phyloP scores from a whole-genome alignment of 2,113 vertebrate genomes.

The Lampris megalopsis region DNA sequence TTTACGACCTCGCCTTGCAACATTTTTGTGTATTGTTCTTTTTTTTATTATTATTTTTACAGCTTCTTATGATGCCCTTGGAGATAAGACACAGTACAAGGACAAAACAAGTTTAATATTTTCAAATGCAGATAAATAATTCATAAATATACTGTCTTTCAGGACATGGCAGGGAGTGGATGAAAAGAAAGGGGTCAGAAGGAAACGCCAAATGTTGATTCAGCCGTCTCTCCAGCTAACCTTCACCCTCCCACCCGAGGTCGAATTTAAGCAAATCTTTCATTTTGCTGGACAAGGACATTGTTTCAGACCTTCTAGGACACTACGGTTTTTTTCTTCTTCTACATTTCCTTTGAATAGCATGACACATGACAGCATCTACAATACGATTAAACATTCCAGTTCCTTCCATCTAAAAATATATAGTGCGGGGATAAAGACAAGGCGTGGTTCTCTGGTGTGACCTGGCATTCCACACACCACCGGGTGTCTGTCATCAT shows the following conservation, averaged over 20 bases:
- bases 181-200: conserved; percentile 73
- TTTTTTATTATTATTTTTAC: conserved; percentile 48
- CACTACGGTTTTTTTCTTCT: conserved; percentile 27
- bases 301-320: conserved; percentile 39
- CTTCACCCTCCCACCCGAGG: conserved; percentile 64
- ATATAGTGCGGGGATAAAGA: not conserved
- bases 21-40: conserved; percentile 31
- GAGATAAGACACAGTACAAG: conserved; percentile 81
- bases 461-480: not conserved
- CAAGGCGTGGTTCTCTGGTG: not conserved
- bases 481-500: conserved; percentile 26
- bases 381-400: not conserved
- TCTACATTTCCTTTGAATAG: conserved; percentile 18
- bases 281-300: conserved; percentile 57
- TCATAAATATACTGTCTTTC: conserved; percentile 81
- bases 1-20: conserved; percentile 45
- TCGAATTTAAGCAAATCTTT: conserved; percentile 73
- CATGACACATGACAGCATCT: not conserved
- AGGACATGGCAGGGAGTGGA: conserved; percentile 62
- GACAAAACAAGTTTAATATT: conserved; percentile 81
- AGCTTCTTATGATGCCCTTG: conserved; percentile 77
- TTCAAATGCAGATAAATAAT: conserved; percentile 83
- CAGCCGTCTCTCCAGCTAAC: conserved; percentile 66
- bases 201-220: conserved; percentile 75
- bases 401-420: not conserved